Conservation (phyloP, 2,888 invertebrate species). For the Nemoura dubitans region DNA sequence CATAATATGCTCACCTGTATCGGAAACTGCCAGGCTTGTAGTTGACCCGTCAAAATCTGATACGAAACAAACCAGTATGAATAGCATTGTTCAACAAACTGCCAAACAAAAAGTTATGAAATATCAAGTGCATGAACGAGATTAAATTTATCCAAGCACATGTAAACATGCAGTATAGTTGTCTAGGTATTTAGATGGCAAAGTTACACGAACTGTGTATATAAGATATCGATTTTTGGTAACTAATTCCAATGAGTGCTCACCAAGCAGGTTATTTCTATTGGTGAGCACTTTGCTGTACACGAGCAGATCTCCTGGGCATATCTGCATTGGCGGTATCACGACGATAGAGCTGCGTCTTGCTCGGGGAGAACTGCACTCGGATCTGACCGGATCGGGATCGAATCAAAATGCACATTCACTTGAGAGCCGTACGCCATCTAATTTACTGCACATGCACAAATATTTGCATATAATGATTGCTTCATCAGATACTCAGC, state of each 20-base stretch:
- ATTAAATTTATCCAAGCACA: neutral
- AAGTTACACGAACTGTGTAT: neutral
- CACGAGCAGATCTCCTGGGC: constrained; percentile 61
- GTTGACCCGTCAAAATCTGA: constrained; percentile 57
- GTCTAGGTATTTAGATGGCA: no score
- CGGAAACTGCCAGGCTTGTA: constrained; percentile 55
- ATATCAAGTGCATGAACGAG: neutral
- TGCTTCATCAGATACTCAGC: neutral
- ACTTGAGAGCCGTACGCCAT: neutral
- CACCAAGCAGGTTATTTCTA: constrained; percentile 58
- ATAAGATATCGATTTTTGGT: neutral
- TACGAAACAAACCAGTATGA: constrained; percentile 41
- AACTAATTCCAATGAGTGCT: constrained; percentile 46
- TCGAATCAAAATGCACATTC: neutral
- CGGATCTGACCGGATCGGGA: constrained; percentile 46
- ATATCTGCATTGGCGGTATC: constrained; percentile 62
- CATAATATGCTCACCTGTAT: constrained; percentile 53
- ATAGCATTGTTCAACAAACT: neutral
- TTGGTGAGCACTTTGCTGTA: constrained; percentile 62
- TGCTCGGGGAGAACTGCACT: constrained; percentile 53
- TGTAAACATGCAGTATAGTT: neutral
- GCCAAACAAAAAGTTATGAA: neutral
- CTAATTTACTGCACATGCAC: neutral
- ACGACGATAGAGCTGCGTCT: constrained; percentile 61
- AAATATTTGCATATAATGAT: neutral